These are phyloP conservation scores for Clitarchus hookeri DNA, from an alignment of 2,888 invertebrate genomes.

Conservation along the genomic window DNA sequence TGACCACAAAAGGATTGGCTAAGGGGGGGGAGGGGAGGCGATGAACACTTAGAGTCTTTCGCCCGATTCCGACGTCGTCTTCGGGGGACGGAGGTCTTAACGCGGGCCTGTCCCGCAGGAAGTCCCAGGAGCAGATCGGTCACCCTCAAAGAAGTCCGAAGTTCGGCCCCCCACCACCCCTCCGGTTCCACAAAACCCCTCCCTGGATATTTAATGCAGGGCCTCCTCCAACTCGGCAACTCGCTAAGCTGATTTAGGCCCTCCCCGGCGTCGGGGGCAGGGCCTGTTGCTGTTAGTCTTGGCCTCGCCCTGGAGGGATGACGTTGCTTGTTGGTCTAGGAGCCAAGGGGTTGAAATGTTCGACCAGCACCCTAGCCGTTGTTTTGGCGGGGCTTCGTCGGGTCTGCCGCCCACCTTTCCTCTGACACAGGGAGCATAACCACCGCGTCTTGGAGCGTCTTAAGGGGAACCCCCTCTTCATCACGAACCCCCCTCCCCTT, in stretches of 20 bases:
- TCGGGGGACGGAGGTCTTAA: no score
- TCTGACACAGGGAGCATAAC: background rate
- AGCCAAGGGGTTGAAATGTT: background rate
- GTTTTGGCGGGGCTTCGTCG: background rate
- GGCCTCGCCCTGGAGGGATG: no score
- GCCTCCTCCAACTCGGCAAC: background rate
- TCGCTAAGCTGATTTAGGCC: slow-evolving; percentile 14
- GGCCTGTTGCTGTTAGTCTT: background rate
- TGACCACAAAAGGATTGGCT: no score
- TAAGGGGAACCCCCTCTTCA: background rate
- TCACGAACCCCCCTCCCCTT: background rate
- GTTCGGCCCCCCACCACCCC: no score
- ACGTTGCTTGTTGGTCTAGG: background rate
- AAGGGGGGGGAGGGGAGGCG: no score
- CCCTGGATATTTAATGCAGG: background rate
- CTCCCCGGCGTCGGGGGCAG: background rate
- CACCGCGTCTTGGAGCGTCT: background rate
- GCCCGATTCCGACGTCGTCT: no score
- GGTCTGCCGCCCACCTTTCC: background rate
- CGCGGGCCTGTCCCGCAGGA: no score
- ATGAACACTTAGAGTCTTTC: no score
- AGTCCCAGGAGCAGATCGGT: no score
- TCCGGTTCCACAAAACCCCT: no score
- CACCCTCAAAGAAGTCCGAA: no score
- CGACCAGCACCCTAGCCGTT: background rate